These are phyloP conservation scores for Colostygia pectinataria DNA, from an alignment of 2,888 invertebrate species.

Conservation along the genomic window DNA sequence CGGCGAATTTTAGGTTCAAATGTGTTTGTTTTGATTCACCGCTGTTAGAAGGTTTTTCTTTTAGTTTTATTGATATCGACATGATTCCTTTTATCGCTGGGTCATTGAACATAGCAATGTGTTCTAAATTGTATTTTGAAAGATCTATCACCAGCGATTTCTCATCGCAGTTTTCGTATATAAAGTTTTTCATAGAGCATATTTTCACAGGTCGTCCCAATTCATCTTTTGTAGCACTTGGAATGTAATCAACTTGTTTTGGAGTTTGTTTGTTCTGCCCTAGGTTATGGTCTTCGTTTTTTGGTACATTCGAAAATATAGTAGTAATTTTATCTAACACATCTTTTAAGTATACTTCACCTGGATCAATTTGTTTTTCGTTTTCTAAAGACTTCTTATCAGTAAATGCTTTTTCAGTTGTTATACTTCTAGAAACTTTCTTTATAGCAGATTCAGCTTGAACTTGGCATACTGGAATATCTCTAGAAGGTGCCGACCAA, in stretches of 20 bases:
- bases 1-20: slow-evolving; percentile 48
- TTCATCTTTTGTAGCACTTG: slow-evolving; percentile 38
- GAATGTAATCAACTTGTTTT: slow-evolving; percentile 19
- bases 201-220: slow-evolving; percentile 39
- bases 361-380: slow-evolving; percentile 42
- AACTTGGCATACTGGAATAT: slow-evolving; percentile 48
- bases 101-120: slow-evolving; percentile 54
- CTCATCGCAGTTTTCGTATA: slow-evolving; percentile 44
- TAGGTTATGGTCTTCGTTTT: slow-evolving; percentile 24
- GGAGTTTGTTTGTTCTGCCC: slow-evolving; percentile 24
- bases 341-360: slow-evolving; percentile 57
- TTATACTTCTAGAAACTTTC: slow-evolving; percentile 54
- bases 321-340: slow-evolving; percentile 62
- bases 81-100: slow-evolving; percentile 44
- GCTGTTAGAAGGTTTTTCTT: slow-evolving; percentile 45
- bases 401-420: slow-evolving; percentile 36
- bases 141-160: slow-evolving; percentile 59
- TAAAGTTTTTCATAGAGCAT: slow-evolving; percentile 38
- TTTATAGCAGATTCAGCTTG: slow-evolving; percentile 54
- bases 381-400: slow-evolving; percentile 15
- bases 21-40: slow-evolving; percentile 42
- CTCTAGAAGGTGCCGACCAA: slow-evolving; percentile 30
- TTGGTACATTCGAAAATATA: slow-evolving; percentile 50
- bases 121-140: slow-evolving; percentile 58
- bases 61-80: slow-evolving; percentile 56